Base-by-base conservation (phyloP, 2,113 vertebrate genomes). In the Nibea coibor region DNA sequence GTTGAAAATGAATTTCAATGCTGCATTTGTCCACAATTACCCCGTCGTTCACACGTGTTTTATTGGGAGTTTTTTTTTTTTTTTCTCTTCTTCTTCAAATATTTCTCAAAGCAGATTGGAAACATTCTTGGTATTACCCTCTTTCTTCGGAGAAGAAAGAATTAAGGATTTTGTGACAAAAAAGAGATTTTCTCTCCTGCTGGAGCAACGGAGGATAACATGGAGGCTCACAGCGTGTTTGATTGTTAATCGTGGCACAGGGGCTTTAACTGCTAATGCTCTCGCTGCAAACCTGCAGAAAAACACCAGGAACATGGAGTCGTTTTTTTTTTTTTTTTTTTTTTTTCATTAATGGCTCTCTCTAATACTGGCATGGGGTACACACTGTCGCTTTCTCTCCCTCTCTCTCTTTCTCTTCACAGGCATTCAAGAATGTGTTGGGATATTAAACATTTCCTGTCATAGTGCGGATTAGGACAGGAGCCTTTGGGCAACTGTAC, bases 1-100 rank as follows among this genome's bases (percentile, higher is more conserved):
- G 97, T 97, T 97, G 97, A 97, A 97, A 98, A 99, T 99, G 96
- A 98, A 99, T 99, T 99, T 99, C 97, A 99, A 98, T 99, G 97
- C 97, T 92, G 96, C 97, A 97, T 99, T 99, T 99, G 98, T 99
- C 96, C 97, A 96, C 98, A 99, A 99, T 99, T 98, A 99, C 97
- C 97, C 97, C 96, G 96, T 96, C 96, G 95, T 97, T 98, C 97
- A 97, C 97, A 99, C 96, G 91, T 95, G 97, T 98, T 99, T 97
- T 97, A 97, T 97, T 97, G 96, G 92, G 91, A 84, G 95, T 96
- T 96, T 97, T 93, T 91, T 89, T 90, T 89, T 95, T 95, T 95
- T 96, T 95, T 95, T 95, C 96, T 95, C 24, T 35, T 35, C 6
- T 35, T 95, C 96, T 96, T 97, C 95, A 96, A 93, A 97, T 97